Conservation (phyloP, 2,797 vertebrate genomes). For the Eidolon dupreanum region DNA sequence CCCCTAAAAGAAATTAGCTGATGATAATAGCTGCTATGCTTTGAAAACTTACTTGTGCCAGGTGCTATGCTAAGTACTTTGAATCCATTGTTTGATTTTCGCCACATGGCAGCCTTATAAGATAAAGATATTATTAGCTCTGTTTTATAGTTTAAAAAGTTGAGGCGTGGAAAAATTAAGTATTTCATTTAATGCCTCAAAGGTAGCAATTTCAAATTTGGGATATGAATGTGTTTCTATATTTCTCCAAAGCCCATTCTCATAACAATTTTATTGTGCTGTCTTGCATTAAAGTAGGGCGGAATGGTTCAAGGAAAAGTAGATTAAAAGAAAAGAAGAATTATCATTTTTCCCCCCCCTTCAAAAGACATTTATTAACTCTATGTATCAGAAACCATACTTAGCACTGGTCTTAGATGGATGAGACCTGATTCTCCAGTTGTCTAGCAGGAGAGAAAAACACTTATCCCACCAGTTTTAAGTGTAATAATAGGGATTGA, state of each 20-base stretch:
- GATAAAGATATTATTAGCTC: neutral
- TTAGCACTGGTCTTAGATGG: neutral
- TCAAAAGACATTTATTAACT: neutral
- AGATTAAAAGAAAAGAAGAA: slow-evolving; percentile 27
- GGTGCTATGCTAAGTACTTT: neutral
- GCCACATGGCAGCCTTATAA: neutral
- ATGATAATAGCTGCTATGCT: neutral
- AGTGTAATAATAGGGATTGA: neutral
- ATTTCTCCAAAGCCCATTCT: neutral
- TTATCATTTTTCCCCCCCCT: neutral
- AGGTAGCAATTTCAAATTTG: neutral
- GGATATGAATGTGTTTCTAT: neutral
- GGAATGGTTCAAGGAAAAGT: neutral
- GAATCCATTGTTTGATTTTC: neutral
- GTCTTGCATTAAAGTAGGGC: neutral
- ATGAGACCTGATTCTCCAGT: neutral
- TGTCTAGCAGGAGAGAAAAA: neutral
- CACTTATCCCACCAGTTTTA: neutral
- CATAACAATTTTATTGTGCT: neutral
- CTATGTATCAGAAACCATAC: neutral
- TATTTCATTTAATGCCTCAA: slow-evolving; percentile 13
- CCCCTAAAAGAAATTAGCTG: neutral
- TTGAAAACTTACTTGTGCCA: slow-evolving; percentile 4
- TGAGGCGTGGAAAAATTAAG: slow-evolving; percentile 35
- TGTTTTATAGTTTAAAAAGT: slow-evolving; percentile 28